Evolutionary conservation across 2,888 invertebrate species (phyloP).

Genomic region (Vannuccia rotundouncinata): DNA sequence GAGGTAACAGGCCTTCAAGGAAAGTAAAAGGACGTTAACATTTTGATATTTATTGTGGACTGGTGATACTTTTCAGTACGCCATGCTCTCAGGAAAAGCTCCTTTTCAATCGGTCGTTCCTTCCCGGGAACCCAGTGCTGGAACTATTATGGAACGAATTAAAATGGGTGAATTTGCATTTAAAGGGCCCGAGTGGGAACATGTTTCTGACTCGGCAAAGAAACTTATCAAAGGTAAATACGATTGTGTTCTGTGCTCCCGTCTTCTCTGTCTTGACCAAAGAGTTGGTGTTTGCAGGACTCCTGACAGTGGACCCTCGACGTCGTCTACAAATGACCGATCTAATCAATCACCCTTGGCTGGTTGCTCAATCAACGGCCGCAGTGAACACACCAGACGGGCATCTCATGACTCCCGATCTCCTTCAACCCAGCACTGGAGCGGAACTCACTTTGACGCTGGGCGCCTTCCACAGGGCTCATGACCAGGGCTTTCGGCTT

Average conservation of each 20-base stretch:
- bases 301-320: slow-evolving; percentile 72
- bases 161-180: slow-evolving; percentile 72
- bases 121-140: slow-evolving; percentile 68
- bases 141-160: slow-evolving; percentile 70
- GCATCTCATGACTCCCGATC: slow-evolving; percentile 64
- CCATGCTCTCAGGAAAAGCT: slow-evolving; percentile 76
- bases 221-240: slow-evolving; percentile 65
- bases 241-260: no score
- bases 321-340: slow-evolving; percentile 66
- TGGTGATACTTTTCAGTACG: slow-evolving; percentile 65
- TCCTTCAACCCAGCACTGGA: slow-evolving; percentile 57
- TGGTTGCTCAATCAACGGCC: slow-evolving; percentile 48
- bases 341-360: slow-evolving; percentile 67
- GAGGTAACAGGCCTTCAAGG: no score
- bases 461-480: slow-evolving; percentile 66
- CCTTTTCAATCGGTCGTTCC: slow-evolving; percentile 69
- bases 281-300: slow-evolving; percentile 43
- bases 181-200: slow-evolving; percentile 67
- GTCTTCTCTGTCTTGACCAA: no score
- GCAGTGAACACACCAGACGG: slow-evolving; percentile 55
- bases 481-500: slow-evolving; percentile 67
- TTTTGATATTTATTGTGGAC: no score
- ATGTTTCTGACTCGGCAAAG: slow-evolving; percentile 70
- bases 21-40: no score
- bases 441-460: slow-evolving; percentile 63